These are phyloP conservation scores for Drosophila hamatofila DNA, from an alignment of 2,888 invertebrate genomes.

Conservation along the genomic window DNA sequence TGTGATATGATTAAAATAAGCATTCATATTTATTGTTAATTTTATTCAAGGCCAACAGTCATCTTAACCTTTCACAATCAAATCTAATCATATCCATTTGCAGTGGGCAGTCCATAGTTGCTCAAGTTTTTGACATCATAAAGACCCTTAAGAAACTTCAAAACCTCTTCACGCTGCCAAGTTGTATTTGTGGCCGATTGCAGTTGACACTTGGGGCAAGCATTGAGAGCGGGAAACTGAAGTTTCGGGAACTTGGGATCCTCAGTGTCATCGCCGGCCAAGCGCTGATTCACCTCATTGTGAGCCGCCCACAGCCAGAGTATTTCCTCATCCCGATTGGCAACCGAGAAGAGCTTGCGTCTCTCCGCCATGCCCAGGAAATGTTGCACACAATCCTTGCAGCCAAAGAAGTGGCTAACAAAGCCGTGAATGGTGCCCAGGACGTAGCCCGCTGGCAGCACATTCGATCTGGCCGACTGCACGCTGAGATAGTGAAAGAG, in stretches of 20 bases:
- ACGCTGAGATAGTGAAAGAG: slow-evolving; percentile 96
- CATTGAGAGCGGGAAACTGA: slow-evolving; percentile 42
- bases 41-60: neutral
- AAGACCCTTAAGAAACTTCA: slow-evolving; percentile 49
- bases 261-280: slow-evolving; percentile 93
- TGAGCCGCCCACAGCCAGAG: slow-evolving; percentile 97
- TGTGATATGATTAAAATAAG: too few relatives aligned
- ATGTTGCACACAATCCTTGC: slow-evolving; percentile 94
- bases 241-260: slow-evolving; percentile 88
- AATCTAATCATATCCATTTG: slow-evolving; percentile 37
- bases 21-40: neutral
- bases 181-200: neutral
- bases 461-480: slow-evolving; percentile 84
- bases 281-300: slow-evolving; percentile 94
- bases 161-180: slow-evolving; percentile 32
- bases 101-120: slow-evolving; percentile 63
- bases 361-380: slow-evolving; percentile 87
- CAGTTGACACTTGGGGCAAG: slow-evolving; percentile 34
- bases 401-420: slow-evolving; percentile 92
- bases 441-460: slow-evolving; percentile 36
- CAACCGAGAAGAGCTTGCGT: slow-evolving; percentile 24
- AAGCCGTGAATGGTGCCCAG: slow-evolving; percentile 60
- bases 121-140: slow-evolving; percentile 53
- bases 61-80: neutral
- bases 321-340: slow-evolving; percentile 87